Base-by-base conservation (phyloP, 2,888 invertebrate species). In the Diarsia mendica region DNA sequence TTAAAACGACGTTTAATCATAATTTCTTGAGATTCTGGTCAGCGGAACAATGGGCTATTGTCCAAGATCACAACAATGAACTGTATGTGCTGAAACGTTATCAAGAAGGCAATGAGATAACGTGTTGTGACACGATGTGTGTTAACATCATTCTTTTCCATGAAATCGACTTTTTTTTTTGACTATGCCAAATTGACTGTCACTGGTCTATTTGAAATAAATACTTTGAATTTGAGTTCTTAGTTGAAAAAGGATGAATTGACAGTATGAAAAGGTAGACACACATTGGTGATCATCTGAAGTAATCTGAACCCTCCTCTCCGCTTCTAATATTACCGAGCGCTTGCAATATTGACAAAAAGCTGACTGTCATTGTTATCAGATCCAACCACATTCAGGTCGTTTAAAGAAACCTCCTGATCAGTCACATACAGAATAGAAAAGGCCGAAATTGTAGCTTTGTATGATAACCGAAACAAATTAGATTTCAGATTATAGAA, bases 41-140 rank as follows among this genome's bases (percentile, higher is more conserved):
- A 55, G 11, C 11, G 28, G 11, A 75, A 84, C 83, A 83, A 84
- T 73, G 82, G 46, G 48, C 48, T 67, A 83, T 83, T 83, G 83
- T 83, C 58, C 18, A 61, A 68, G 55, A 58, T 51, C 67, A 61
- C 71, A 83, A n/a, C 83, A 83, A 83, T 81, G 83, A 73, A 28
- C 64, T 51, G 44, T 71, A 65, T 70, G 69, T 80, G 53, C 68
- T 53, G 46, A 48, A 72, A 71, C 70, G 51, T 73, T 84, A 84
- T 83, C 69, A 70, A 68, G 72, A 73, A 71, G 46, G 80, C 84
- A 72, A 66, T 82, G 63, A 72, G 72, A 70, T 49, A 75, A 39
- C 55, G 53, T 51, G 33, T 33, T 48, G 53, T 55, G n/a, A 66
- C 18, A 63, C 15, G n/a, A 10, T 5, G 20, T 28, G 23, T 68